These are phyloP conservation scores for Lycorma delicatula DNA, from an alignment of 1,140 invertebrate species.

Conservation along the genomic window DNA sequence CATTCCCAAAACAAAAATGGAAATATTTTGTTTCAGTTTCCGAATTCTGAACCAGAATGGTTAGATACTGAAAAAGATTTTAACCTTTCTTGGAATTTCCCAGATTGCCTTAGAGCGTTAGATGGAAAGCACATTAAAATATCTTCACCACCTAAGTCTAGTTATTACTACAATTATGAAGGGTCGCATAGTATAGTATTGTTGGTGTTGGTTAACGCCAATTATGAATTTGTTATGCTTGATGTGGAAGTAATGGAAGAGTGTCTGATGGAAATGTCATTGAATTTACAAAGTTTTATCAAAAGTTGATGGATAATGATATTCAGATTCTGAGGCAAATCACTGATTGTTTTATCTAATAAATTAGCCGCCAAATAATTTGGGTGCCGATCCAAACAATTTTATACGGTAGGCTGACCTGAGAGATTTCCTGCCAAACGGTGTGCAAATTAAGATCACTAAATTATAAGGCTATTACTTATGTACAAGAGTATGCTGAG, in stretches of 20 bases:
- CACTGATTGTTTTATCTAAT: no score
- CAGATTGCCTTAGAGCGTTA: conserved; percentile 36
- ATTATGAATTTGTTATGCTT: conserved; percentile 27
- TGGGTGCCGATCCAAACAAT: no score
- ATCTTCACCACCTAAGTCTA: conserved; percentile 32
- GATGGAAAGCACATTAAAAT: conserved; percentile 45
- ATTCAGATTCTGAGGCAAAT: no score
- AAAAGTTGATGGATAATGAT: no score
- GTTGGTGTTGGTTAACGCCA: conserved; percentile 40
- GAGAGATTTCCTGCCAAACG: no score
- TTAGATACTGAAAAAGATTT: conserved; percentile 25
- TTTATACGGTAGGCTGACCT: no score
- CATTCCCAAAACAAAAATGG: no score
- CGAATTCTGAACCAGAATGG: conserved; percentile 24
- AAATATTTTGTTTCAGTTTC: conserved; percentile 12
- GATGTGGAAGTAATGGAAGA: conserved; percentile 36
- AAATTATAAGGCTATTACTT: no score
- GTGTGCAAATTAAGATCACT: no score
- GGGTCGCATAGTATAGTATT: conserved; percentile 42
- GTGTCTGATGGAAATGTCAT: conserved; percentile 37
- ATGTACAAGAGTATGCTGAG: no score
- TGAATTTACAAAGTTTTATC: no score
- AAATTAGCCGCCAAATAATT: no score
- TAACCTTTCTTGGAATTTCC: conserved; percentile 32
- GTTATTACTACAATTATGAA: conserved; percentile 45